phyloP scores from a whole-genome alignment of 2,888 invertebrate species.

The Aporophyla nigra region DNA sequence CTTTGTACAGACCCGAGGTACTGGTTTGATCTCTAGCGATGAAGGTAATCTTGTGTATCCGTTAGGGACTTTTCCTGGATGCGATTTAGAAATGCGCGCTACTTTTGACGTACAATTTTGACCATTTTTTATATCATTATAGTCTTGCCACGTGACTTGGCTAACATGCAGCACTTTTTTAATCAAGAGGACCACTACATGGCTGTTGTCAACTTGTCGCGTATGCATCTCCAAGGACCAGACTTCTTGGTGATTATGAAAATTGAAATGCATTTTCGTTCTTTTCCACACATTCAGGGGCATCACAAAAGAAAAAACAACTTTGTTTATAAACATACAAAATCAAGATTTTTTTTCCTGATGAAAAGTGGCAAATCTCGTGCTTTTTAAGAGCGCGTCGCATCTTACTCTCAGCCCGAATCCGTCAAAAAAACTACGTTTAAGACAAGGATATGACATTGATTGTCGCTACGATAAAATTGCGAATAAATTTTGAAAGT shows the following conservation, averaged over 20 bases:
- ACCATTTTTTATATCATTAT: not conserved
- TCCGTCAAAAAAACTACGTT: too few species aligned
- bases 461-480: too few species aligned
- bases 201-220: not conserved
- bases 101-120: not conserved
- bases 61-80: conserved; percentile 7
- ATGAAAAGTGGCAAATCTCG: too few species aligned
- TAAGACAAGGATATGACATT: too few species aligned
- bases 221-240: not conserved
- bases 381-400: too few species aligned
- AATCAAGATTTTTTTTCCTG: not conserved
- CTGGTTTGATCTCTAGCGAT: conserved; percentile 30
- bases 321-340: not conserved
- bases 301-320: not conserved
- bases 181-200: not conserved
- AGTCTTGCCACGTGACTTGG: not conserved
- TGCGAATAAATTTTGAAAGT: too few species aligned
- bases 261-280: not conserved
- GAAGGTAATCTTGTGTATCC: conserved; percentile 24
- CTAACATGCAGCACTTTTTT: not conserved
- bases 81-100: not conserved
- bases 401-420: too few species aligned
- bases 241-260: not conserved
- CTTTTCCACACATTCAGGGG: not conserved
- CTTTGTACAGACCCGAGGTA: conserved; percentile 21